Evolutionary conservation across 2,797 vertebrate species (phyloP), one percentile per base, ranked within the genome.

Genomic region (Numenius phaeopus): DNA sequence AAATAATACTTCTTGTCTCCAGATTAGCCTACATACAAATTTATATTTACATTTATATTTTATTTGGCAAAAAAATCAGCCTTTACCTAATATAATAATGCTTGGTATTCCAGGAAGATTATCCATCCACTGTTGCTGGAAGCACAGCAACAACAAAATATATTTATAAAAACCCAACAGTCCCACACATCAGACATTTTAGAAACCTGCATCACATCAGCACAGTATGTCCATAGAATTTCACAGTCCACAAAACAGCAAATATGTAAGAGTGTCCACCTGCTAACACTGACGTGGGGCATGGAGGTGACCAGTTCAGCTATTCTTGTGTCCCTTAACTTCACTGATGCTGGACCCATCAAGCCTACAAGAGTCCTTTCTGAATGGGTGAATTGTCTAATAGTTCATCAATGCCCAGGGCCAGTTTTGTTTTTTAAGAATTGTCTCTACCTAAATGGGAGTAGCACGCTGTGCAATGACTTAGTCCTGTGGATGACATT

Each of bases 1-100:
- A 96, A 96, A 85, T 72, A 72, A 80, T 87, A 46, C 4, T 54
- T 76, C 62, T 84, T 77, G 57, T 73, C 27, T 93, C 39, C 39
- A 84, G 42, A 59, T 92, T 89, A 95, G 18, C 34, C 42, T 87
- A 58, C 66, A 50, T 22, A 54, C 3, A 87, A n/a, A 26, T 93
- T 84, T 77, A 50, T 62, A 70, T 79, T 91, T 73, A 42, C 20
- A n/a, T 58, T 77, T 77, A 29, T 50, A 34, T 94, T 91, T 75
- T 84, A 76, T 58, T 72, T 72, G 54, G 50, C 11, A 54, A 89
- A 94, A 87, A 83, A 9, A 9, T 61, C 34, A 34, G 11, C 17
- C 14, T 69, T 84, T 84, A 73, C 14, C 50, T 39, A 50, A 15
- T 54, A n/a, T 70, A 76, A 76, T 89, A 39, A 87, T 18, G 17